These are phyloP conservation scores for Fragum fragum DNA, from an alignment of 2,888 invertebrate genomes.

Conservation along the genomic window DNA sequence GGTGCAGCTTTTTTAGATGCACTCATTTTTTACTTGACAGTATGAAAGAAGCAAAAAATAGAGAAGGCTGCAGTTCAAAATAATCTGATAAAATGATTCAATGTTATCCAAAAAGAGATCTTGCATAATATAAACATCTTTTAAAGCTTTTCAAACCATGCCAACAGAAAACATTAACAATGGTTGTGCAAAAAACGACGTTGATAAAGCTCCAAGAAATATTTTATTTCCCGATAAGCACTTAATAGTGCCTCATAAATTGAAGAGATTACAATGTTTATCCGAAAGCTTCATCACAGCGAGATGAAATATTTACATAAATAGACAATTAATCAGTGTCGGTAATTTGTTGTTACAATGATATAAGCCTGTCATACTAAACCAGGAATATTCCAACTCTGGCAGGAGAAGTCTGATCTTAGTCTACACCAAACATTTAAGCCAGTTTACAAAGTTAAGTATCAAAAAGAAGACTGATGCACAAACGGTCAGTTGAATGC, in stretches of 20 bases:
- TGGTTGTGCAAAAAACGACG: conserved; percentile 2
- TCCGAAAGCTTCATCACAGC: conserved; percentile 15
- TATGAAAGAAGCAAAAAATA: background rate
- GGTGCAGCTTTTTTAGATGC: background rate
- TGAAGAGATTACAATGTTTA: conserved; percentile 38
- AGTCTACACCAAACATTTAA: too few relatives aligned
- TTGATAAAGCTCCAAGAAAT: conserved; percentile 30
- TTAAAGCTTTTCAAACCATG: background rate
- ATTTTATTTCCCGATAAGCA: conserved; percentile 47
- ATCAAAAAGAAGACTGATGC: too few relatives aligned
- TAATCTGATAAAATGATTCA: conserved; percentile 6
- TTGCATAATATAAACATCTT: conserved; percentile 6
- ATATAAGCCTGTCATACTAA: too few relatives aligned
- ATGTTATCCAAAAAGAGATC: conserved; percentile 1
- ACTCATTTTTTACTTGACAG: background rate
- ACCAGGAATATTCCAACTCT: too few relatives aligned
- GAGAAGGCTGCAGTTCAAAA: background rate
- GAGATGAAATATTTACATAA: conserved; percentile 27
- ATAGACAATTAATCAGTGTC: conserved; percentile 20
- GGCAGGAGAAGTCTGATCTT: too few relatives aligned
- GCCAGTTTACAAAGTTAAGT: too few relatives aligned
- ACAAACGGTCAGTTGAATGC: too few relatives aligned
- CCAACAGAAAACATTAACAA: conserved; percentile 7
- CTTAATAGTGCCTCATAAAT: conserved; percentile 52
- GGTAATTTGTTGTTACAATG: background rate